Conservation (phyloP, 1,140 invertebrate genomes). For the Manduca sexta region DNA sequence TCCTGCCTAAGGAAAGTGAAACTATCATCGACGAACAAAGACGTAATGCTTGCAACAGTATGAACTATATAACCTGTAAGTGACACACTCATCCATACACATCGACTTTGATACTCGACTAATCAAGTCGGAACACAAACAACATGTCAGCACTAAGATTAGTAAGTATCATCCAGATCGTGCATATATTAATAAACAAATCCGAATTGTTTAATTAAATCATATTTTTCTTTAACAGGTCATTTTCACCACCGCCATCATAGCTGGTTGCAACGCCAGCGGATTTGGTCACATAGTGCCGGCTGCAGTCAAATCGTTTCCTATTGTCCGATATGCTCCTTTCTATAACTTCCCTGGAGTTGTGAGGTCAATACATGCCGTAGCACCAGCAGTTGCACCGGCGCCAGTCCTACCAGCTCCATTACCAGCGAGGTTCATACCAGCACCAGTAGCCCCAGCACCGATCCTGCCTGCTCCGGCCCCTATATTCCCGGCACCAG, state of each 20-base stretch:
- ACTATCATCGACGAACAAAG: slow-evolving; percentile 44
- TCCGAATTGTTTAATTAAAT: neutral
- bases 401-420: slow-evolving; percentile 15
- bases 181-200: neutral
- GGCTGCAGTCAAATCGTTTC: slow-evolving; percentile 42
- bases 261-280: slow-evolving; percentile 59
- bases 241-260: slow-evolving; percentile 33
- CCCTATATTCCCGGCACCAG: slow-evolving; percentile 23
- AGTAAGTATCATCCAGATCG: slow-evolving; percentile 38
- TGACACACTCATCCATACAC: slow-evolving; percentile 51
- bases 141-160: slow-evolving; percentile 54
- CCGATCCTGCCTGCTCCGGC: slow-evolving; percentile 24
- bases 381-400: slow-evolving; percentile 38
- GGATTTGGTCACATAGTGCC: slow-evolving; percentile 47
- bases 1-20: slow-evolving; percentile 69
- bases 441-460: slow-evolving; percentile 26
- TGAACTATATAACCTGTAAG: slow-evolving; percentile 65
- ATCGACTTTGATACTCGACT: slow-evolving; percentile 43
- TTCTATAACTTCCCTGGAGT: slow-evolving; percentile 61
- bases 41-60: slow-evolving; percentile 66
- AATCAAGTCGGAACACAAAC: slow-evolving; percentile 41
- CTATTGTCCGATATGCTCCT: slow-evolving; percentile 58
- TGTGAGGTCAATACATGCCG: slow-evolving; percentile 52
- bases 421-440: slow-evolving; percentile 18
- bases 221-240: slow-evolving; percentile 38